Evolutionary conservation across 1,140 invertebrate species (phyloP).

Genomic region (Chelonus insularis): DNA sequence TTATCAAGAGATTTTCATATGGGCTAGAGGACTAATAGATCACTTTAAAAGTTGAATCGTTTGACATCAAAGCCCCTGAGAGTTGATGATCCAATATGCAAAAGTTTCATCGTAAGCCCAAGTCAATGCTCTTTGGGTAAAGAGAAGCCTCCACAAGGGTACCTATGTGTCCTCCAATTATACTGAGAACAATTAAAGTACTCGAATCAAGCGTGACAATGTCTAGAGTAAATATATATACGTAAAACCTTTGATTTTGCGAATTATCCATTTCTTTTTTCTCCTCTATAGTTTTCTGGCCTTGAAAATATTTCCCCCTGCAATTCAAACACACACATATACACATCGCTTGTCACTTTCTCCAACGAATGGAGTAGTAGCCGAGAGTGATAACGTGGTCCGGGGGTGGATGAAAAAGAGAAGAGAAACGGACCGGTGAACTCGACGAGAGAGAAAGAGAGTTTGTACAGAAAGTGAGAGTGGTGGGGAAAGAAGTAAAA

Average conservation of each 20-base stretch:
- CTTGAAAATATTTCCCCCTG: conserved; percentile 43
- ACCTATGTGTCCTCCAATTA: conserved; percentile 1
- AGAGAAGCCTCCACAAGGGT: too few species aligned
- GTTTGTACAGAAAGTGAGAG: conserved; percentile 39
- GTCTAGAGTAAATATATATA: background rate
- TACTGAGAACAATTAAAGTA: conserved; percentile 16
- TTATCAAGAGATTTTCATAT: background rate
- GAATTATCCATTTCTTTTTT: background rate
- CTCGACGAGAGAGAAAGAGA: conserved; percentile 24
- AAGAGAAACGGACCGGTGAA: too few species aligned
- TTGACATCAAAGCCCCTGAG: background rate
- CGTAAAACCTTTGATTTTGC: background rate
- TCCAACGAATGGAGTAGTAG: background rate
- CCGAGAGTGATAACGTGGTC: too few species aligned
- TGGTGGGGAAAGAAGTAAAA: conserved; percentile 28
- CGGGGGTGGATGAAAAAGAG: too few species aligned
- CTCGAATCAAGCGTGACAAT: conserved; percentile 14
- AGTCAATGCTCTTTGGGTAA: background rate
- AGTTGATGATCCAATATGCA: background rate
- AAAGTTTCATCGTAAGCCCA: background rate
- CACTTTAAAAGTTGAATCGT: background rate
- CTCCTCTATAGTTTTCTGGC: conserved; percentile 27
- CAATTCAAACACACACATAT: conserved; percentile 20
- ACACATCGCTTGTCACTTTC: conserved; percentile 24
- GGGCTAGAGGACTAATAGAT: background rate